phyloP scores from a whole-genome alignment of 2,113 vertebrate species.

The Panthera tigris region DNA sequence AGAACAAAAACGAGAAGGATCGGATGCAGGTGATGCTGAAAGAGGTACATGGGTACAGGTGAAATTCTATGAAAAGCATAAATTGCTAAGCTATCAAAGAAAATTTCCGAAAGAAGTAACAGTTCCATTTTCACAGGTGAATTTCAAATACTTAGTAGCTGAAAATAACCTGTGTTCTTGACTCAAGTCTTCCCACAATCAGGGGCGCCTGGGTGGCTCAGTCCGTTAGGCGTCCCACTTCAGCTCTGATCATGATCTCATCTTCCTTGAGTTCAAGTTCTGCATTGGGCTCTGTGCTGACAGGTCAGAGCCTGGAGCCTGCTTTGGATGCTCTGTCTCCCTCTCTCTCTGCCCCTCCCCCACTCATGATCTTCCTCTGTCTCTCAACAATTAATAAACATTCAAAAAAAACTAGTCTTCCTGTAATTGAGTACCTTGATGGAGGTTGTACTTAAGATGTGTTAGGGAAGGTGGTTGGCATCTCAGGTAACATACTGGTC shows the following conservation, averaged over 20 bases:
- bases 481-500: not conserved
- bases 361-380: too few relatives aligned
- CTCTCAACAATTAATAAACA: too few relatives aligned
- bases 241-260: too few relatives aligned
- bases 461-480: accelerated
- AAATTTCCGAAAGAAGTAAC: not conserved
- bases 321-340: too few relatives aligned
- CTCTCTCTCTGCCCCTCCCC: too few relatives aligned
- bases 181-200: not conserved
- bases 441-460: not conserved
- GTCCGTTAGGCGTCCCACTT: too few relatives aligned
- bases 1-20: not conserved
- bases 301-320: too few relatives aligned
- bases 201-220: too few relatives aligned
- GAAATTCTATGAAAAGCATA: not conserved
- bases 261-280: too few relatives aligned
- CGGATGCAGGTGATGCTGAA: accelerated
- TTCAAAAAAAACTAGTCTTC: too few relatives aligned
- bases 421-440: not conserved
- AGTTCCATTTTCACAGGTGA: not conserved
- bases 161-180: not conserved
- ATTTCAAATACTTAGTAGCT: not conserved
- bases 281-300: too few relatives aligned
- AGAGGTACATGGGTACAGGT: not conserved
- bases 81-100: not conserved